Evolutionary conservation across 2,113 vertebrate species (phyloP).

Genomic region (Manacus vitellinus): DNA sequence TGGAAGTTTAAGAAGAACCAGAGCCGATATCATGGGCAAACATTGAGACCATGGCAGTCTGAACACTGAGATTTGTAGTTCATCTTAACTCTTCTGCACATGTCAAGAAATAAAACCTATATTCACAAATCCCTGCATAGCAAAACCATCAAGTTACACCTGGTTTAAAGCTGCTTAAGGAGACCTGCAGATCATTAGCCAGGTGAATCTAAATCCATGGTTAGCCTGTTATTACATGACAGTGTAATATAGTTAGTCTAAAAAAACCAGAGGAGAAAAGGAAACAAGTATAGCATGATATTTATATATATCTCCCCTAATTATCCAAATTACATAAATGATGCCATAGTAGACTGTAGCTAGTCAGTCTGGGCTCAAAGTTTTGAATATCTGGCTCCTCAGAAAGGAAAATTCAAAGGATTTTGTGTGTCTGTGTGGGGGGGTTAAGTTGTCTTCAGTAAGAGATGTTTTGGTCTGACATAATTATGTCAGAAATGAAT

Average conservation of each 20-base stretch:
- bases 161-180: background rate
- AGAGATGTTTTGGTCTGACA: background rate
- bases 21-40: background rate
- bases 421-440: background rate
- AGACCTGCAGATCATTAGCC: background rate
- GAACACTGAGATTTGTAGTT: background rate
- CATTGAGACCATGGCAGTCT: background rate
- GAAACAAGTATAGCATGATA: background rate
- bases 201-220: background rate
- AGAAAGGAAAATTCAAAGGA: background rate
- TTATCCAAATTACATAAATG: background rate
- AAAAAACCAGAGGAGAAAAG: background rate
- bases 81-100: background rate
- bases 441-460: background rate
- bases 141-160: background rate
- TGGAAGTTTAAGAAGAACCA: background rate
- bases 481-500: background rate
- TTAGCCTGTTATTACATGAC: background rate
- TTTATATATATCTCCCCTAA: too few species aligned
- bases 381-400: background rate
- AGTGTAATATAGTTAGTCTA: background rate
- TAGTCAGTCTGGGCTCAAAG: background rate
- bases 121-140: background rate
- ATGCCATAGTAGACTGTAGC: fast-evolving
- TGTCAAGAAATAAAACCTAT: background rate